These are phyloP conservation scores for Parnassius smintheus DNA, from an alignment of 2,888 invertebrate genomes.

Conservation along the genomic window DNA sequence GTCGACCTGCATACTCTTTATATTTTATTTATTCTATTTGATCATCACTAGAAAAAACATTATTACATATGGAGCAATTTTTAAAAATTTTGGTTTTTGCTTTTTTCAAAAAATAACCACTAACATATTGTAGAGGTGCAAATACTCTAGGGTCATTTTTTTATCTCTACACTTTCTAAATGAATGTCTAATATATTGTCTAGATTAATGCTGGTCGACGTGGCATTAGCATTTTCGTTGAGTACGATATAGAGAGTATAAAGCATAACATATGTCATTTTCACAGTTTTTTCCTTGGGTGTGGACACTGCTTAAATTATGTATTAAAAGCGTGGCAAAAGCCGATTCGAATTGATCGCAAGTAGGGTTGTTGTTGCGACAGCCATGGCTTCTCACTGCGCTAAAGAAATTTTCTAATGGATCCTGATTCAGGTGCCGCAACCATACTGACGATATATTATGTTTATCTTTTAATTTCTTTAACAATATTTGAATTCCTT, in stretches of 20 bases:
- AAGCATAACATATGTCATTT: not conserved
- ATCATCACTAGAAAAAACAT: not conserved
- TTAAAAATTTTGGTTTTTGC: not conserved
- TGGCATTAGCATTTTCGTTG: not conserved
- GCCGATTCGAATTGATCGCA: slow-evolving; percentile 4
- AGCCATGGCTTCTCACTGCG: slow-evolving; percentile 29
- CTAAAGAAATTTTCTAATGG: slow-evolving; percentile 37
- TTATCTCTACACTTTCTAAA: no score
- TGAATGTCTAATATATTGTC: not conserved
- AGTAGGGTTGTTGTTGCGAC: slow-evolving; percentile 16
- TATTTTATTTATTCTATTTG: not conserved
- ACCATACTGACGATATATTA: slow-evolving; percentile 29
- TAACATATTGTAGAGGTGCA: no score
- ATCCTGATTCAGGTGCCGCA: slow-evolving; percentile 34
- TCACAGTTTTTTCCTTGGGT: slow-evolving; percentile 2
- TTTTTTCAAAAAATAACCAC: not conserved
- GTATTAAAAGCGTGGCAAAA: not conserved
- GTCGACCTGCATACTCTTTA: not conserved
- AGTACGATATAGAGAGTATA: not conserved
- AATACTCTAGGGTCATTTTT: no score
- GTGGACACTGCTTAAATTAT: slow-evolving; percentile 8
- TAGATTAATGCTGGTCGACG: not conserved
- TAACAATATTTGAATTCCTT: not conserved
- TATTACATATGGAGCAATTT: not conserved
- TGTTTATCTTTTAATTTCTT: not conserved